These are phyloP conservation scores for Ariolimax columbianus DNA, from an alignment of 2,888 invertebrate genomes.

Conservation along the genomic window DNA sequence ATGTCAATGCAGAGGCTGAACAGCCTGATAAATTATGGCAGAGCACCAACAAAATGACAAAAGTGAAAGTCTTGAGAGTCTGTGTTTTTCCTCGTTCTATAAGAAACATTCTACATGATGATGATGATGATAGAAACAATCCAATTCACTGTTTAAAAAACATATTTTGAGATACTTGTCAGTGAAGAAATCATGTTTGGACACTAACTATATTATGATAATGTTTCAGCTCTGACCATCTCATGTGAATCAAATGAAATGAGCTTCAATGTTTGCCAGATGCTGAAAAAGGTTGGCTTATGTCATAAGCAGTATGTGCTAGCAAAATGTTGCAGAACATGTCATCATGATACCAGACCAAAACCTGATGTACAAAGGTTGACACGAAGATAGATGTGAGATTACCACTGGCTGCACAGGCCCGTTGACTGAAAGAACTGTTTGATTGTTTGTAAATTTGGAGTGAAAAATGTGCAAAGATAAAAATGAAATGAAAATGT, in stretches of 20 bases:
- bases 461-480: too few species aligned
- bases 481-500: neutral
- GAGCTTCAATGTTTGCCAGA: conserved; percentile 70
- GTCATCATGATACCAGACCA: conserved; percentile 58
- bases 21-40: too few species aligned
- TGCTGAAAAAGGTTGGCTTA: conserved; percentile 68
- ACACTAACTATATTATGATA: neutral
- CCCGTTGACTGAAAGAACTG: neutral
- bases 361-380: conserved; percentile 44
- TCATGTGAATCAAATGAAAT: conserved; percentile 71
- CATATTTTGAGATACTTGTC: too few species aligned
- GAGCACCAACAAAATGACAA: too few species aligned
- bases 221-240: conserved; percentile 61
- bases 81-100: too few species aligned
- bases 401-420: neutral
- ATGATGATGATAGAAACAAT: too few species aligned
- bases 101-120: too few species aligned
- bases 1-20: too few species aligned
- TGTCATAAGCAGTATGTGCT: conserved; percentile 73
- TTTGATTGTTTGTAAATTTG: neutral
- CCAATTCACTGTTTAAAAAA: too few species aligned
- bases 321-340: conserved; percentile 75
- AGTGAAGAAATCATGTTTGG: neutral
- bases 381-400: neutral
- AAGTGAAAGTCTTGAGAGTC: too few species aligned